Conservation (phyloP, 2,113 vertebrate species). For the Tympanuchus pallidicinctus region DNA sequence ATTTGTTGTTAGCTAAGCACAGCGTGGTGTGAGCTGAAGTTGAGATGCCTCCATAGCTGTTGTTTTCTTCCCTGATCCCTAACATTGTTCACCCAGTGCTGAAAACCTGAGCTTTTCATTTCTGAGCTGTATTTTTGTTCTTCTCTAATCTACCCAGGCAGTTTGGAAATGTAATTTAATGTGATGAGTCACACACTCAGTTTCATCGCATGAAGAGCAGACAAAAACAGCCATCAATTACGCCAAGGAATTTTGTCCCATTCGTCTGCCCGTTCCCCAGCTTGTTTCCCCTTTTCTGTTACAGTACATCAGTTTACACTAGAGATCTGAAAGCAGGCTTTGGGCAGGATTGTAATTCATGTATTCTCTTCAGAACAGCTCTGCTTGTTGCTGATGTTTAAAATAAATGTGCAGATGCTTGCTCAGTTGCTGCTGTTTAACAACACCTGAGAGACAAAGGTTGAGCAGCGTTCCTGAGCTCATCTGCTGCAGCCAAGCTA, state of each 20-base stretch:
- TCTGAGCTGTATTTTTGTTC: not conserved
- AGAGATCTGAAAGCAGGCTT: not conserved
- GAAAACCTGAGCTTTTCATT: not conserved
- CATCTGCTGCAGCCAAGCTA: not conserved
- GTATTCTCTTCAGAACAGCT: not conserved
- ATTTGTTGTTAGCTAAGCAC: not conserved
- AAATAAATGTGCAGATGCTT: slow-evolving; percentile 22
- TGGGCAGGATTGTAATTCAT: not conserved
- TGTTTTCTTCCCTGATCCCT: not conserved
- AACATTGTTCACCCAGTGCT: not conserved
- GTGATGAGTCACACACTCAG: slow-evolving; percentile 15
- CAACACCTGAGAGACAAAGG: not conserved
- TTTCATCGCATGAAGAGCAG: slow-evolving; percentile 2
- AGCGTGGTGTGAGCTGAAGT: not conserved
- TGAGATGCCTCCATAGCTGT: not conserved
- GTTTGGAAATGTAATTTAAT: slow-evolving; percentile 7
- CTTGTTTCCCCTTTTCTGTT: not conserved
- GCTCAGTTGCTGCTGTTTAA: not conserved
- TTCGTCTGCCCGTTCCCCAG: not conserved
- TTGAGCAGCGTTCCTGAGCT: not conserved
- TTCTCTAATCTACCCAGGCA: not conserved
- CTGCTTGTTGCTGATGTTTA: not conserved
- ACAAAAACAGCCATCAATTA: not conserved
- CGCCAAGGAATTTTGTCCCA: not conserved
- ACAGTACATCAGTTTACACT: not conserved